These are phyloP conservation scores for Tetragonisca angustula DNA, from an alignment of 2,888 invertebrate genomes.

Conservation along the genomic window DNA sequence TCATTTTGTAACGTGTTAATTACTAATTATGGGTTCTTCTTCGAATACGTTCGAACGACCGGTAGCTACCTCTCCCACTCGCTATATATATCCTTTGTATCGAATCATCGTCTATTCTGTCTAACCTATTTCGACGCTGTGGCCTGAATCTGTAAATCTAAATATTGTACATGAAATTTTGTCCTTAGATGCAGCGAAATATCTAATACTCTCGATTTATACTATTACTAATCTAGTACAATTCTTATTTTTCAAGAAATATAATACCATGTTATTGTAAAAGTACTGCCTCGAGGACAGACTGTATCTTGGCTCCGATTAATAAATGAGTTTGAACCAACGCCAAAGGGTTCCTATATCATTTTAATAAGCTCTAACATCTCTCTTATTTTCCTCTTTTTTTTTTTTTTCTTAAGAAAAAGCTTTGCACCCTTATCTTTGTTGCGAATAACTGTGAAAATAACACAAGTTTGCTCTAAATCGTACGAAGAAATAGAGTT, in stretches of 20 bases:
- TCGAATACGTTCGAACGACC: constrained; percentile 33
- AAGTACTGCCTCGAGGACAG: constrained; percentile 80
- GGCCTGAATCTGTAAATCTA: constrained; percentile 66
- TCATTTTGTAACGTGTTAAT: constrained; percentile 26
- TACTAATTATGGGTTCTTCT: background rate
- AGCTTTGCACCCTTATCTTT: background rate
- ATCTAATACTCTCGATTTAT: constrained; percentile 76
- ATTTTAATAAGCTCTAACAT: too few relatives aligned
- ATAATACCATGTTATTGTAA: constrained; percentile 75
- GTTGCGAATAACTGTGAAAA: too few relatives aligned
- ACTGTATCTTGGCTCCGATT: constrained; percentile 79
- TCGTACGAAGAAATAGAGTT: background rate
- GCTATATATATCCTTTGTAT: constrained; percentile 46
- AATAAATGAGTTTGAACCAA: constrained; percentile 76
- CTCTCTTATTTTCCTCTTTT: background rate
- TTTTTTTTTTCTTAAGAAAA: background rate
- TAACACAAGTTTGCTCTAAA: background rate
- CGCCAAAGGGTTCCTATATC: background rate
- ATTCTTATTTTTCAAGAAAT: constrained; percentile 74
- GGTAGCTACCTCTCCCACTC: constrained; percentile 39
- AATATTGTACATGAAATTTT: constrained; percentile 65
- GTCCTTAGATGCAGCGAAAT: constrained; percentile 71
- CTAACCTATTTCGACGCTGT: constrained; percentile 60
- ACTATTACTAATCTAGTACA: constrained; percentile 71
- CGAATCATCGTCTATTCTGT: constrained; percentile 55